Base-by-base conservation (phyloP, 1,140 invertebrate species). In the Drosophila miranda region DNA sequence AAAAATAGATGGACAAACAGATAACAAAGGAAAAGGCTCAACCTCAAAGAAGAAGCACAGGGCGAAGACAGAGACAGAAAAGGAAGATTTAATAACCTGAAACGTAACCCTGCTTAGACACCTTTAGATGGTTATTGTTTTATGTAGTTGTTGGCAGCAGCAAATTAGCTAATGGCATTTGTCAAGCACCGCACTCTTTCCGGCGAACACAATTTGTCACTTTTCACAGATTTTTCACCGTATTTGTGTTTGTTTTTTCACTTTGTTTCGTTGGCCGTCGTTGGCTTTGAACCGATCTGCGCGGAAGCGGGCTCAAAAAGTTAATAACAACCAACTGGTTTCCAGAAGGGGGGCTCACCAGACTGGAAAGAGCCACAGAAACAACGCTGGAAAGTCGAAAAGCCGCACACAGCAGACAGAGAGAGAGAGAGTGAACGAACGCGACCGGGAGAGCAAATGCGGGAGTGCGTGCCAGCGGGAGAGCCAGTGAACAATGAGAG, bases 281-380 rank as follows among this genome's bases (percentile, higher is more conserved):
- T 48, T 44, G 14, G 28, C 42, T 45, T 48, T 46, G 46, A 43
- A 64, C 44, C 73, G 81, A 84, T 84, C 80, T 84, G 76, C 69
- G 58, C 72, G 82, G 54, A 55, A 74, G 55, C 81, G 71, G 70
- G 69, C 77, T 59, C 71, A 73, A 77, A 78, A 61, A 58, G 77
- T 63, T 68, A 83, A 80, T 83, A 83, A 82, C 68, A 84, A 75
- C 75, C 72, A 83, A 81, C 79, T 83, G 79, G 79, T 82, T 82
- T 78, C n/a, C 42, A 16, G 57, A 48, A 30, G 38, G 52, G 41
- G 56, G 41, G 34, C 53, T 23, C 26, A 23, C 50, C 59, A 58
- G 60, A 26, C 41, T 43, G 60, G 53, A 62, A 62, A 62, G 60
- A 62, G 53, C 42, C 45, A 49, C 50, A 52, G 38, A 28, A 52